A percentile compares a stretch with the other conserved stretches of the same genome.
phyloP scores from a whole-genome alignment of 1,140 invertebrate genomes.

The Drosophila navojoa region DNA sequence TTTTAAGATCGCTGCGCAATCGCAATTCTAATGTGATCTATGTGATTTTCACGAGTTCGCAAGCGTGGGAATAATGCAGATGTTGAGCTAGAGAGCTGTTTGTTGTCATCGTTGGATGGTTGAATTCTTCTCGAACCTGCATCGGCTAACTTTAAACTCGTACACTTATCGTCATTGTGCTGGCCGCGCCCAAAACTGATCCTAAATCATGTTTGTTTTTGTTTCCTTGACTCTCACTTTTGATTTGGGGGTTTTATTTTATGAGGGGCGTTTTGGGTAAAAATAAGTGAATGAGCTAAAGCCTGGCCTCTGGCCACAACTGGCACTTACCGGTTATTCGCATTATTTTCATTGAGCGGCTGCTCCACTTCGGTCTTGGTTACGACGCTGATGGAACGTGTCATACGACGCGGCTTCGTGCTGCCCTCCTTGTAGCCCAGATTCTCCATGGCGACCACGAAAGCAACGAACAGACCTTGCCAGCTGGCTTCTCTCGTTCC shows the following conservation, averaged over 20 bases:
- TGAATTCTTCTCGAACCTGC: neutral
- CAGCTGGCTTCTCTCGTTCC: conserved; percentile 9
- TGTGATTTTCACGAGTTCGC: neutral
- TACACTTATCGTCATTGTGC: neutral
- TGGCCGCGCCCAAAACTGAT: conserved; percentile 9
- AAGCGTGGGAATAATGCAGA: conserved; percentile 23
- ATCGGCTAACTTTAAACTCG: conserved; percentile 24
- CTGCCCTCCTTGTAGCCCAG: conserved; percentile 83
- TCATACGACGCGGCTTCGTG: conserved; percentile 80
- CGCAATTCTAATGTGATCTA: neutral
- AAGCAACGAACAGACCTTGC: conserved; percentile 40
- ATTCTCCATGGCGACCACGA: conserved; percentile 77
- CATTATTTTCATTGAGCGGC: conserved; percentile 81
- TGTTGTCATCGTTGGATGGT: neutral
- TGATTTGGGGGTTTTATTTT: neutral
- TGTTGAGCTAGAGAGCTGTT: neutral
- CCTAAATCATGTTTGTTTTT: neutral
- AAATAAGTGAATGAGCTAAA: conserved; percentile 13
- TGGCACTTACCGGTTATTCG: conserved; percentile 82
- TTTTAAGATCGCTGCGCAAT: neutral
- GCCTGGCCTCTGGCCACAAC: conserved; percentile 30
- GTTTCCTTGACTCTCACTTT: conserved; percentile 9
- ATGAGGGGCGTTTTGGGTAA: conserved; percentile 3
- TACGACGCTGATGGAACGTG: conserved; percentile 82
- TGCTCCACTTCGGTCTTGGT: conserved; percentile 83